Evolutionary conservation across 37 sponge, comb jelly and placozoan species (phyloP).

Genomic region (Oopsacas minuta): DNA sequence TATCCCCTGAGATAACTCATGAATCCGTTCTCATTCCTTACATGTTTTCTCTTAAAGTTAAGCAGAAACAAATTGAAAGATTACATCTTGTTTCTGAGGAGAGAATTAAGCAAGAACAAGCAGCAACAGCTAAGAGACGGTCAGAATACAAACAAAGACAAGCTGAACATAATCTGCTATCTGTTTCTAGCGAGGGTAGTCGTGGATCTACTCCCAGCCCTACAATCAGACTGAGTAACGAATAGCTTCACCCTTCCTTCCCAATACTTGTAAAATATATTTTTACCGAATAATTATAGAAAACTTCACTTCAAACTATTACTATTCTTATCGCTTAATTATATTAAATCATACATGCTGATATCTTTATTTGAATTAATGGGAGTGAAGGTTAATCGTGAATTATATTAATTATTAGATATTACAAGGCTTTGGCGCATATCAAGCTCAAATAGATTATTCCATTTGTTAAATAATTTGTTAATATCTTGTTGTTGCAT

Average conservation of each 20-base stretch:
- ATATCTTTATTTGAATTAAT: no score
- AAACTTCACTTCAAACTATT: not conserved
- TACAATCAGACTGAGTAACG: not conserved
- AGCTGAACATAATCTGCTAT: not conserved
- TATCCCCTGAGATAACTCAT: not conserved
- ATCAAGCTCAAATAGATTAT: no score
- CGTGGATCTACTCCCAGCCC: not conserved
- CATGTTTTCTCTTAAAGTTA: slow-evolving; percentile 4
- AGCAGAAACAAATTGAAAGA: not conserved
- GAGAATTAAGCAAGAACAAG: not conserved
- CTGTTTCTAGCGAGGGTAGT: not conserved
- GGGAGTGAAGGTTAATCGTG: no score
- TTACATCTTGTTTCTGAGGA: not conserved
- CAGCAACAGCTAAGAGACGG: not conserved
- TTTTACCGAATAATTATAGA: not conserved
- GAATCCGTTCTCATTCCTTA: not conserved
- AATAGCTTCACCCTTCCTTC: not conserved
- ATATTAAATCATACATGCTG: not conserved
- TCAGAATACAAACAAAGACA: not conserved
- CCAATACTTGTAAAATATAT: not conserved
- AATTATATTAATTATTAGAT: no score
- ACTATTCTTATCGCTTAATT: not conserved
- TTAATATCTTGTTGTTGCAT: no score
- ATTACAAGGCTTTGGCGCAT: no score
- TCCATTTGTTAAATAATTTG: no score